Evolutionary conservation across 1,140 invertebrate genomes (phyloP).

Genomic region (Paraescarpia echinospica): DNA sequence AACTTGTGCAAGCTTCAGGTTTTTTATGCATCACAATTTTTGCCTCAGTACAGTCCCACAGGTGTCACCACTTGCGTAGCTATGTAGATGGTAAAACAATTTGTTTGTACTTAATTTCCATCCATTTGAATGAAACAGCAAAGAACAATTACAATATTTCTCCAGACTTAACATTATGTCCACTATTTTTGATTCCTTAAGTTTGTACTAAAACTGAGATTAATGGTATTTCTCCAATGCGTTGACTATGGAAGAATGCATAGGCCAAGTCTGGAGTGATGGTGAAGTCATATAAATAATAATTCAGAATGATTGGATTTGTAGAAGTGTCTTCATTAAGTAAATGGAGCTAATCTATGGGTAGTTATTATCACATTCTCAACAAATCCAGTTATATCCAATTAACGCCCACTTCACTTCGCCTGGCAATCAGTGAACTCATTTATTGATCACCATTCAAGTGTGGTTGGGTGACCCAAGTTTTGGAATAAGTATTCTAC

Average conservation of each 20-base stretch:
- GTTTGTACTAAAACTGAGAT: neutral
- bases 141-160: too few relatives aligned
- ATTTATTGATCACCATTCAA: neutral
- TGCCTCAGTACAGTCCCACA: too few relatives aligned
- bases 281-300: neutral
- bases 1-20: too few relatives aligned
- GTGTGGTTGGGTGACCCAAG: neutral
- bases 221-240: neutral
- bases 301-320: neutral
- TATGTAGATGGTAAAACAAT: too few relatives aligned
- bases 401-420: neutral
- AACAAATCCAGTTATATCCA: neutral
- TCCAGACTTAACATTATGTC: neutral
- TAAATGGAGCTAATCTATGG: neutral
- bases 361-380: neutral
- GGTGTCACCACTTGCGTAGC: too few relatives aligned
- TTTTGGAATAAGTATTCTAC: neutral
- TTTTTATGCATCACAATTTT: too few relatives aligned
- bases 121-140: too few relatives aligned
- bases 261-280: neutral
- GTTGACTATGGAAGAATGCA: neutral
- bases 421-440: neutral
- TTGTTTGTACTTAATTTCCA: too few relatives aligned
- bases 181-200: neutral
- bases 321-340: neutral